A percentile compares a stretch with the other conserved stretches of the same genome.
These are phyloP conservation scores for Solenodon paradoxus DNA, from an alignment of 2,113 vertebrate genomes.

Conservation along the genomic window DNA sequence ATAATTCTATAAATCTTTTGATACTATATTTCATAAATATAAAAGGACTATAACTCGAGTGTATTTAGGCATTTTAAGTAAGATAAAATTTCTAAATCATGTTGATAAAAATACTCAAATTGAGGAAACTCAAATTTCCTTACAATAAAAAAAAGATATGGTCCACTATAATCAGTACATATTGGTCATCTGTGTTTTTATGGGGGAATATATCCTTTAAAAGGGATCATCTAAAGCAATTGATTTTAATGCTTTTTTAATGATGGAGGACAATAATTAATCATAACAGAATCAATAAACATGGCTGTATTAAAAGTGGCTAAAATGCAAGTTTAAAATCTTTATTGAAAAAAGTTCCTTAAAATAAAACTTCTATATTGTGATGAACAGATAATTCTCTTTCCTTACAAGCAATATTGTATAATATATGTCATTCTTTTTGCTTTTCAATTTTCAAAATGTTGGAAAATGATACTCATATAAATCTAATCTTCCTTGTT, in stretches of 20 bases:
- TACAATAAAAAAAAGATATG: background rate
- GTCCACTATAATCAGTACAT: background rate
- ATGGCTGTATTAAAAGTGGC: background rate
- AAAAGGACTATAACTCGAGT: background rate
- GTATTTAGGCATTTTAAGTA: background rate
- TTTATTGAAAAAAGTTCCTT: background rate
- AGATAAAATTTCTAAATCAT: background rate
- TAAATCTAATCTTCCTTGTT: background rate
- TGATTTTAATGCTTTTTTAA: background rate
- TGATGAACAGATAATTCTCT: background rate
- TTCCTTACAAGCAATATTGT: background rate
- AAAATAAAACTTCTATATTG: background rate
- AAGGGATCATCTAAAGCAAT: background rate
- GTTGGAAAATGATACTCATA: background rate
- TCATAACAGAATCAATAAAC: background rate
- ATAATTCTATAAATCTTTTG: background rate
- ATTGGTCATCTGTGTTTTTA: background rate
- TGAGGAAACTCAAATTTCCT: background rate
- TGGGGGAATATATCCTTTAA: background rate
- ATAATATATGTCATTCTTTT: background rate
- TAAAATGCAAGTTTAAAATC: background rate
- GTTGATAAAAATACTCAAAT: background rate
- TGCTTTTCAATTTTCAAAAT: constrained; percentile 13
- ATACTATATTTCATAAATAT: background rate
- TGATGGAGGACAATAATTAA: background rate